Evolutionary conservation across 92 coral and sea anemone species (phyloP).

Genomic region (Zoanthus sociatus): DNA sequence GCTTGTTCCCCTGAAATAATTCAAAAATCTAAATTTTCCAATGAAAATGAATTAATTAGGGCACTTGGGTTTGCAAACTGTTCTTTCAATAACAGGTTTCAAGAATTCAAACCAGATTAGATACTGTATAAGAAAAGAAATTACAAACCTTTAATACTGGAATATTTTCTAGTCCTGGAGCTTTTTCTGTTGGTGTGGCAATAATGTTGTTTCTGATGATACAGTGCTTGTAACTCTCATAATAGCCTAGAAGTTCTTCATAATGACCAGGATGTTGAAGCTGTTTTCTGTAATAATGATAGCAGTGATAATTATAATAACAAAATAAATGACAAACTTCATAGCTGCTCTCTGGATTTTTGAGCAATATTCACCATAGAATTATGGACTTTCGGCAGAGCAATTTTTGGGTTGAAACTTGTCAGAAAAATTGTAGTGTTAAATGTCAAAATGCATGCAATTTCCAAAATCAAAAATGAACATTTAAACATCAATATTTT

Average conservation of each 20-base stretch:
- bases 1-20: too few species aligned
- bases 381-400: too few species aligned
- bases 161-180: slow-evolving; percentile 92
- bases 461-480: too few species aligned
- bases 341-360: too few species aligned
- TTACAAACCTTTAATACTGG: slow-evolving; percentile 88
- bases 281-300: slow-evolving; percentile 74
- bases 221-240: slow-evolving; percentile 87
- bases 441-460: too few species aligned
- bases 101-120: background rate
- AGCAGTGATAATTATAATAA: background rate
- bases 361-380: too few species aligned
- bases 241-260: slow-evolving; percentile 82
- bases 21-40: too few species aligned
- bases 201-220: slow-evolving; percentile 88
- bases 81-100: background rate
- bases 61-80: background rate
- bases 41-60: too few species aligned
- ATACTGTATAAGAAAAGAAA: background rate
- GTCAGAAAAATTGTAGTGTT: too few species aligned
- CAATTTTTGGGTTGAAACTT: too few species aligned
- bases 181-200: slow-evolving; percentile 85
- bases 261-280: slow-evolving; percentile 91
- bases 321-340: too few species aligned
- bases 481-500: too few species aligned